Base-by-base conservation (phyloP, 2,797 vertebrate species). In the Pyrrhura leucotis region DNA sequence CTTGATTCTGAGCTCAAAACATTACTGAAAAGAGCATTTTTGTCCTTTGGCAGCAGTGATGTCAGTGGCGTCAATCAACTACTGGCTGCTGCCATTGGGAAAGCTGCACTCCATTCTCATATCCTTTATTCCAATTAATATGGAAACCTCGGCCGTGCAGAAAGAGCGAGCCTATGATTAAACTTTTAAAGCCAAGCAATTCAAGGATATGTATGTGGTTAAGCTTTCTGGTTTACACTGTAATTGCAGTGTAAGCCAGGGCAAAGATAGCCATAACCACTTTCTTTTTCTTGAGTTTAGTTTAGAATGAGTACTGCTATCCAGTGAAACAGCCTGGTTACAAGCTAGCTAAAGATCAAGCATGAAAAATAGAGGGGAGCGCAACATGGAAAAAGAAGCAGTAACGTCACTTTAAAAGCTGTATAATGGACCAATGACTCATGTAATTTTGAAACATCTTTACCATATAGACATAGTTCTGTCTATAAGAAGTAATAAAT, bases 101-200 rank as follows among this genome's bases (percentile, higher is more conserved):
- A 82, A 93, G 15, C 11, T 35, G 39, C 6, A 2, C 29, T 79
- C 50, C 5, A 2, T 50, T 88, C 66, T 88, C 67, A 40, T 78
- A 62, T 45, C 61, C 81, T 75, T 91, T 53, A 63, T 67, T 71
- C 61, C 58, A 88, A 71, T 47, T 75, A 71, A 71, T 39, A 75
- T n/a, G 48, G 89, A 96, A 97, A 92, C 77, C 66, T 93, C 81
- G 54, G 56, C 40, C 62, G 22, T 45, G 54, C 67, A 77, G 71
- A 66, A 96, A 85, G 61, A 91, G 91, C 89, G 50, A 63, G 73
- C 48, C 88, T 95, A 66, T 88, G 94, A 97, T 93, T 74, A 75
- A 91, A 90, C 62, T 90, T 96, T 76, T 63, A 95, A 97, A 97
- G 88, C 90, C 85, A 93, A 93, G 96, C 90, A 96, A 94, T 97